Percentiles rank a stretch among this genome's conserved stretches.
These are phyloP conservation scores for Leucophenga varia DNA, from an alignment of 1,140 invertebrate species.

Conservation along the genomic window DNA sequence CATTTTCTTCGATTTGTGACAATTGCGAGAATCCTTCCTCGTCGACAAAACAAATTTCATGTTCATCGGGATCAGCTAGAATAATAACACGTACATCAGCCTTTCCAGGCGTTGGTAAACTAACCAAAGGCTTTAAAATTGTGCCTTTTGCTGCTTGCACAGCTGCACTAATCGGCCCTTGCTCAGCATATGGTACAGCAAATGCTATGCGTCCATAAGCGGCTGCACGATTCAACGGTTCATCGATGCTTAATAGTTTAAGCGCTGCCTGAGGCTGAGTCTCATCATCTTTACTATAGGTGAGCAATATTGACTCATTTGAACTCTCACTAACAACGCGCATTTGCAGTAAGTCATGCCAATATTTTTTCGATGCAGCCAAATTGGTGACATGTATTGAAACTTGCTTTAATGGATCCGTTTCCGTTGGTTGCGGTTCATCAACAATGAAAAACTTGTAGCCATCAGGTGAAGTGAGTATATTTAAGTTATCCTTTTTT, in stretches of 20 bases:
- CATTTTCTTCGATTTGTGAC: conserved; percentile 83
- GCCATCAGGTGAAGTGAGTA: conserved; percentile 76
- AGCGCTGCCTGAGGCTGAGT: conserved; percentile 76
- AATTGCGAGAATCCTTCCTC: conserved; percentile 90
- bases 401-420: conserved; percentile 84
- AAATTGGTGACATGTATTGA: conserved; percentile 79
- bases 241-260: conserved; percentile 67
- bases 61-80: conserved; percentile 91
- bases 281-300: conserved; percentile 64
- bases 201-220: conserved; percentile 96
- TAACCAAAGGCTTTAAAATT: conserved; percentile 85
- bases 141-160: conserved; percentile 73
- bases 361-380: conserved; percentile 75
- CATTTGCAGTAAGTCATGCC: conserved; percentile 77
- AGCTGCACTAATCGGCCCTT: conserved; percentile 72
- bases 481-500: conserved; percentile 32
- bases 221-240: conserved; percentile 77
- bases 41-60: conserved; percentile 99
- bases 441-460: conserved; percentile 84
- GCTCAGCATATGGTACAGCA: conserved; percentile 74
- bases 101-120: conserved; percentile 94
- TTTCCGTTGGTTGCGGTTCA: conserved; percentile 64
- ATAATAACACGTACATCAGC: conserved; percentile 95
- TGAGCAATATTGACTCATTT: conserved; percentile 65
- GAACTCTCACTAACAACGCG: conserved; percentile 65